Evolutionary conservation across 2,113 vertebrate genomes (phyloP).

Genomic region (Malurus cyaneus): DNA sequence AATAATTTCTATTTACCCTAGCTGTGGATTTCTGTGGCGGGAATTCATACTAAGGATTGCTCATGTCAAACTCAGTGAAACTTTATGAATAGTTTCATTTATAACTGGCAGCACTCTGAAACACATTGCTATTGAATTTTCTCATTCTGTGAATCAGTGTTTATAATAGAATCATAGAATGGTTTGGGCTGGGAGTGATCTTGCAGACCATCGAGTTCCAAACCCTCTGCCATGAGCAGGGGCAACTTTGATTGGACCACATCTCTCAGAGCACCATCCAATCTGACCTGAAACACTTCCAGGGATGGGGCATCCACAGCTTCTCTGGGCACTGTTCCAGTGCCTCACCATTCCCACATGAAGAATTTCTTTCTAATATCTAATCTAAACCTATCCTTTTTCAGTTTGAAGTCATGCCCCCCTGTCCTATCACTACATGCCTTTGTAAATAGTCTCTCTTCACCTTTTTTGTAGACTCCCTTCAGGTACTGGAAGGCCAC

Average conservation of each 20-base stretch:
- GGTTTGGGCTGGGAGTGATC: not conserved
- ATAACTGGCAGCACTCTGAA: not conserved
- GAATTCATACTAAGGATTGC: not conserved
- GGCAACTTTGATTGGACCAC: not conserved
- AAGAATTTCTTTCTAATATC: not conserved
- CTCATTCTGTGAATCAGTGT: not conserved
- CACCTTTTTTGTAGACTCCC: not conserved
- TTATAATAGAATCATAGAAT: not conserved
- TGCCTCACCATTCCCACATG: not conserved
- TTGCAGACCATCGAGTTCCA: not conserved
- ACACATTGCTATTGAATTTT: not conserved
- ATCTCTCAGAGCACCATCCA: accelerated
- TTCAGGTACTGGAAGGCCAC: not conserved
- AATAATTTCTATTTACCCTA: not conserved
- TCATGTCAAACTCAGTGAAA: not conserved
- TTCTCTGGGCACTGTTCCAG: not conserved
- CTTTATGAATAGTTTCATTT: not conserved
- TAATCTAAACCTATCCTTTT: not conserved
- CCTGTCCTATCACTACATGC: not conserved
- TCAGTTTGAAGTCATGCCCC: not conserved
- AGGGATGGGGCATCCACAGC: not conserved
- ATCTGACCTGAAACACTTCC: not conserved
- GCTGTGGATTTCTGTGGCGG: not conserved
- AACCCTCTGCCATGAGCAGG: not conserved
- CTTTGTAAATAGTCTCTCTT: not conserved